phyloP scores from a whole-genome alignment of 2,888 invertebrate genomes.

The Schizotus pectinicornis region DNA sequence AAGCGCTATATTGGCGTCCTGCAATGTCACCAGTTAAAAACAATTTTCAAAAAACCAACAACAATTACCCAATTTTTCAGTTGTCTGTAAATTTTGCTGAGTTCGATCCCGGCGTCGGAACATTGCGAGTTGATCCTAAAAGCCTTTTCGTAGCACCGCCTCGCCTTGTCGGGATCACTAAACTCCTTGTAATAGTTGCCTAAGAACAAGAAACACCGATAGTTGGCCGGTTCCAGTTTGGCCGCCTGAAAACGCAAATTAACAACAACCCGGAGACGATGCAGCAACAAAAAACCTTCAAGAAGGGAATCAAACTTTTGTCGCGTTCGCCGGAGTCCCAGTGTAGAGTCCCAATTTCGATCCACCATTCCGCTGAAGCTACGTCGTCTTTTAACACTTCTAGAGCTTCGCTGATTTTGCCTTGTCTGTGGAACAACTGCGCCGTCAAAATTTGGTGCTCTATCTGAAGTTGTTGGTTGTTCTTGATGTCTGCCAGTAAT shows the following conservation, averaged over 20 bases:
- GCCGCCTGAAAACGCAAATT: conserved; percentile 59
- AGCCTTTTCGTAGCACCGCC: conserved; percentile 85
- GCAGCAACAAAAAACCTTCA: conserved; percentile 63
- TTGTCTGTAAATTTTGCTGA: conserved; percentile 78
- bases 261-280: not conserved
- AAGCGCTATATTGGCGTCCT: conserved; percentile 69
- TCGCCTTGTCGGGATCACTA: conserved; percentile 74
- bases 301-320: conserved; percentile 67
- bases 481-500: conserved; percentile 52
- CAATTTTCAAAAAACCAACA: conserved; percentile 1
- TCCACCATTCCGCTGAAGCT: conserved; percentile 62
- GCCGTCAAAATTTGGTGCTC: conserved; percentile 60
- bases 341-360: conserved; percentile 67
- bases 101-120: conserved; percentile 70
- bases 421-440: conserved; percentile 60
- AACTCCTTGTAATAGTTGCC: conserved; percentile 75
- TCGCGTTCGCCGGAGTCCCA: conserved; percentile 66
- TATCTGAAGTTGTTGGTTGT: conserved; percentile 36
- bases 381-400: conserved; percentile 57
- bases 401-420: conserved; percentile 64
- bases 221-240: conserved; percentile 76
- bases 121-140: conserved; percentile 74
- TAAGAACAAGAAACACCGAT: conserved; percentile 75
- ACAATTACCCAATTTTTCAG: conserved; percentile 66
- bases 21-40: conserved; percentile 25